Conservation (phyloP, 2,888 invertebrate species). For the Lamproptera curius region DNA sequence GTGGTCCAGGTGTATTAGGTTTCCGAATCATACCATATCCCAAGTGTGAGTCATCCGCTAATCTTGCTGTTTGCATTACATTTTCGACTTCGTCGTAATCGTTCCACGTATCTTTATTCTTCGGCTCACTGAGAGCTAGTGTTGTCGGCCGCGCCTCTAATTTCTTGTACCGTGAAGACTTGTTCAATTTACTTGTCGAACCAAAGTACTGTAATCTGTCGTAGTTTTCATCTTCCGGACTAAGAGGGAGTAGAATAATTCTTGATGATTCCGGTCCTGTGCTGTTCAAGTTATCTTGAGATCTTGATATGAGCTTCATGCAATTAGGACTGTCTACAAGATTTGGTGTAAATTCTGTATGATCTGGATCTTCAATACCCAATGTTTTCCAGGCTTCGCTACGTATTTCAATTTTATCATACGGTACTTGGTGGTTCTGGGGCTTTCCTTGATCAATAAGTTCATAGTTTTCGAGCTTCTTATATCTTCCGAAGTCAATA, state of each 20-base stretch:
- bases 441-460: slow-evolving; percentile 70
- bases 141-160: slow-evolving; percentile 80
- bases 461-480: slow-evolving; percentile 73
- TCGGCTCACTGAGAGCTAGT: slow-evolving; percentile 63
- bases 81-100: slow-evolving; percentile 88
- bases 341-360: slow-evolving; percentile 80
- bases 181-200: slow-evolving; percentile 82
- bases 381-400: slow-evolving; percentile 90
- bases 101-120: slow-evolving; percentile 80
- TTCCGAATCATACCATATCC: slow-evolving; percentile 89
- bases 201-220: slow-evolving; percentile 90
- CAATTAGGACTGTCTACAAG: slow-evolving; percentile 67
- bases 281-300: slow-evolving; percentile 68
- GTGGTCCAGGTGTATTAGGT: slow-evolving; percentile 74
- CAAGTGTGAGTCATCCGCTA: slow-evolving; percentile 88
- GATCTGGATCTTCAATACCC: slow-evolving; percentile 85
- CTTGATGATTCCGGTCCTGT: slow-evolving; percentile 71
- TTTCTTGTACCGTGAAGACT: slow-evolving; percentile 83
- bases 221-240: slow-evolving; percentile 81
- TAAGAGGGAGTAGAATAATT: slow-evolving; percentile 74
- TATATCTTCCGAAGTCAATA: slow-evolving; percentile 71
- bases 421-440: slow-evolving; percentile 71
- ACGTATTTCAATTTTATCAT: slow-evolving; percentile 87
- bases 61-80: slow-evolving; percentile 82
- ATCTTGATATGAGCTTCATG: slow-evolving; percentile 70